These are phyloP conservation scores for Siphlonurus alternatus DNA, from an alignment of 2,888 invertebrate species.

Conservation along the genomic window DNA sequence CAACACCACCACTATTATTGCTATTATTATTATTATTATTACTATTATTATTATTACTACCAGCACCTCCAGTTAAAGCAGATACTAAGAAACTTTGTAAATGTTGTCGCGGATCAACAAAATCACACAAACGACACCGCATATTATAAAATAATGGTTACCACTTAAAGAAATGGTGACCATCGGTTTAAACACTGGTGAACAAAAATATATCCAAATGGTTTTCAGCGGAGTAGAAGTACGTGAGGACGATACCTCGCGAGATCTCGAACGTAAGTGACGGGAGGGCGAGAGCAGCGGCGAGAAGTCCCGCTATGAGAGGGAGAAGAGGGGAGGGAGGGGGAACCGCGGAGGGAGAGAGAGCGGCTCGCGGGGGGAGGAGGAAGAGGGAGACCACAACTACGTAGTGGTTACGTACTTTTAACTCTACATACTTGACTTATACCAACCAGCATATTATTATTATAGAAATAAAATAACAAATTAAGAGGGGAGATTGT, in stretches of 20 bases:
- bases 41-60: not conserved
- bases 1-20: not conserved
- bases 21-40: not conserved
- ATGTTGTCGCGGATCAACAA: not conserved
- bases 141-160: too few relatives aligned
- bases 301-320: not conserved
- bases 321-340: not conserved
- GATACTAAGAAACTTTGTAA: not conserved
- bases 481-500: not conserved
- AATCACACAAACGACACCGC: conserved; percentile 7
- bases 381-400: not conserved
- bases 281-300: not conserved
- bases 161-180: too few relatives aligned
- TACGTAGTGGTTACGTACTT: not conserved
- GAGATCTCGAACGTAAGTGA: not conserved
- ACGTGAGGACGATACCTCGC: not conserved
- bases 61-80: not conserved
- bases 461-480: not conserved
- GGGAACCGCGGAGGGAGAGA: not conserved
- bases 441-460: not conserved
- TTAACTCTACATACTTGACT: not conserved
- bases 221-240: not conserved
- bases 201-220: too few relatives aligned
- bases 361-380: not conserved
- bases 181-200: too few relatives aligned